Evolutionary conservation across 1,140 invertebrate genomes (phyloP).

Genomic region (Leptinotarsa lineolata): DNA sequence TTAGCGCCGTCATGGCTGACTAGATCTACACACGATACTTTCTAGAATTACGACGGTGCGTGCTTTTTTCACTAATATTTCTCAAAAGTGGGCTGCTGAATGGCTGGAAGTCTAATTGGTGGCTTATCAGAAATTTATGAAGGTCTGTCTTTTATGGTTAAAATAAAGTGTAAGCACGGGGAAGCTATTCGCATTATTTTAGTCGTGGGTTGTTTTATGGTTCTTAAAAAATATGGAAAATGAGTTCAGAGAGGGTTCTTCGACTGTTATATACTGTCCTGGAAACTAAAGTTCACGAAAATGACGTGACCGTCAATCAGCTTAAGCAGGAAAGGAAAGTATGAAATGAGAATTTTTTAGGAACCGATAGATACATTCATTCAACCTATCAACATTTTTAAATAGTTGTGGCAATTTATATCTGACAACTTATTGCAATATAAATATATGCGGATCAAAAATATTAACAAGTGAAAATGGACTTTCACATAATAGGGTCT

Average conservation of each 20-base stretch:
- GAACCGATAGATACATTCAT: too few relatives aligned
- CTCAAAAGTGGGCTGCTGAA: constrained; percentile 33
- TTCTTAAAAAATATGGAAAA: constrained; percentile 3
- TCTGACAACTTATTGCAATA: too few relatives aligned
- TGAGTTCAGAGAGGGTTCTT: background rate
- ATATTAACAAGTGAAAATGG: too few relatives aligned
- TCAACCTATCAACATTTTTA: too few relatives aligned
- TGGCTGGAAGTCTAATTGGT: constrained; percentile 34
- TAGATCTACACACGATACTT: constrained; percentile 41
- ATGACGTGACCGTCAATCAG: too few relatives aligned
- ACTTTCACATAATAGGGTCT: too few relatives aligned
- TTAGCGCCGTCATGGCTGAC: constrained; percentile 34
- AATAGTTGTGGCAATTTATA: too few relatives aligned
- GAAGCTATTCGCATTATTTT: background rate
- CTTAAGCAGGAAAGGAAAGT: too few relatives aligned
- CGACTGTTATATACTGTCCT: too few relatives aligned
- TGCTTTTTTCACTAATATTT: constrained; percentile 42
- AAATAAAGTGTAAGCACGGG: background rate
- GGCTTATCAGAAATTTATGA: constrained; percentile 37
- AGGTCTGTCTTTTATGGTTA: constrained; percentile 15
- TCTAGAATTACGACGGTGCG: constrained; percentile 40
- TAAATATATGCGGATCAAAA: too few relatives aligned
- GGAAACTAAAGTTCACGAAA: too few relatives aligned
- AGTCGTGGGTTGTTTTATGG: constrained; percentile 6
- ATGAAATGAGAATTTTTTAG: too few relatives aligned